Evolutionary conservation across 2,113 vertebrate species (phyloP).

Genomic region (Telmatochromis sp.): DNA sequence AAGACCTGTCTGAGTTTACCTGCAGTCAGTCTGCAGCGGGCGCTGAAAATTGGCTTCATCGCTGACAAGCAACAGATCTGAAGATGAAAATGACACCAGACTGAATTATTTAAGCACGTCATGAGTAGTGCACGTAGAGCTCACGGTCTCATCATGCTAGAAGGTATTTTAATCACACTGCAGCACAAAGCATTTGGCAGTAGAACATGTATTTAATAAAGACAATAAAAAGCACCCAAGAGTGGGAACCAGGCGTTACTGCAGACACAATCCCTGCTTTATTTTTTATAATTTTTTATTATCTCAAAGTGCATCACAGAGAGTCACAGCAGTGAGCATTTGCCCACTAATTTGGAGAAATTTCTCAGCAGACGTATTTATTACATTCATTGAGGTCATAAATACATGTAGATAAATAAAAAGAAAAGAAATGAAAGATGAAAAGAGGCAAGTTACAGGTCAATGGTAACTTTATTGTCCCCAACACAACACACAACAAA

Average conservation of each 20-base stretch:
- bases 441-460: neutral
- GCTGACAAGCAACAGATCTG: neutral
- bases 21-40: neutral
- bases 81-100: neutral
- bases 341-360: neutral
- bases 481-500: neutral
- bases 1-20: conserved; percentile 22
- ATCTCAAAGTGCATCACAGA: neutral
- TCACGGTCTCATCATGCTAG: neutral
- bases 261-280: neutral
- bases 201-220: neutral
- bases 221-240: neutral
- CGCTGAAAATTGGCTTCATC: neutral
- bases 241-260: neutral
- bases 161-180: neutral
- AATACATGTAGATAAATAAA: neutral
- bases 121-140: neutral
- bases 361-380: neutral
- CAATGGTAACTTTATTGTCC: neutral
- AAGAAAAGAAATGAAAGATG: neutral
- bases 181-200: neutral
- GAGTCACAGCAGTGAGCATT: neutral
- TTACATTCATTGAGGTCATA: neutral
- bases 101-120: neutral
- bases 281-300: neutral